Conservation (phyloP, 2,113 vertebrate species). For the Helogale parvula region DNA sequence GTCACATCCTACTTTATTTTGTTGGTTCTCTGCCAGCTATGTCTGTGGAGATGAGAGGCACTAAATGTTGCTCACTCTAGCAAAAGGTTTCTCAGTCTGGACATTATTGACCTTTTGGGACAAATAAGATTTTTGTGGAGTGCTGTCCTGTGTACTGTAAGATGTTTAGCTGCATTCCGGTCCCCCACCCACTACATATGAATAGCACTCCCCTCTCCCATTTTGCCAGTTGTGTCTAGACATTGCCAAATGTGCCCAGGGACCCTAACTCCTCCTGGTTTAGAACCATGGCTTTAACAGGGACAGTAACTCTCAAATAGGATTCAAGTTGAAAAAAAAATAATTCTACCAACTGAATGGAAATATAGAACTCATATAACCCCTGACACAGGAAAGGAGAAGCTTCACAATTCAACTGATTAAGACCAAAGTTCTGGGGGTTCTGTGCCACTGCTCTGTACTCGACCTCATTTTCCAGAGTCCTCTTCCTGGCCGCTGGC, state of each 20-base stretch:
- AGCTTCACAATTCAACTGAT: neutral
- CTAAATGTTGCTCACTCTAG: neutral
- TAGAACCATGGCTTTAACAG: neutral
- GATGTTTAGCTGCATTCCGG: neutral
- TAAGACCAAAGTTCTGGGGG: neutral
- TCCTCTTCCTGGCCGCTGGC: neutral
- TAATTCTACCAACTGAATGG: neutral
- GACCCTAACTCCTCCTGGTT: neutral
- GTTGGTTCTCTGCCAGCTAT: neutral
- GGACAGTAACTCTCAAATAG: neutral
- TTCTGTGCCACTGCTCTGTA: neutral
- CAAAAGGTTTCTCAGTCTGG: neutral
- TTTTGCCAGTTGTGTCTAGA: neutral
- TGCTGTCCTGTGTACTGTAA: neutral
- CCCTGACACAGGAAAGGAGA: neutral
- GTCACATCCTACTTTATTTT: neutral
- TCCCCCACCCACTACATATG: neutral
- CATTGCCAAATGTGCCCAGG: neutral
- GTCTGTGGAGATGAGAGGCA: neutral
- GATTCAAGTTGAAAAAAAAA: neutral
- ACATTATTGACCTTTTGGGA: neutral
- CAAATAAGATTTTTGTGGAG: neutral
- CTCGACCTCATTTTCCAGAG: neutral
- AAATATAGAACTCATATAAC: neutral
- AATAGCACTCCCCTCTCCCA: neutral